These are phyloP conservation scores for Aphelocoma coerulescens DNA, from an alignment of 2,113 vertebrate species.

Conservation along the genomic window DNA sequence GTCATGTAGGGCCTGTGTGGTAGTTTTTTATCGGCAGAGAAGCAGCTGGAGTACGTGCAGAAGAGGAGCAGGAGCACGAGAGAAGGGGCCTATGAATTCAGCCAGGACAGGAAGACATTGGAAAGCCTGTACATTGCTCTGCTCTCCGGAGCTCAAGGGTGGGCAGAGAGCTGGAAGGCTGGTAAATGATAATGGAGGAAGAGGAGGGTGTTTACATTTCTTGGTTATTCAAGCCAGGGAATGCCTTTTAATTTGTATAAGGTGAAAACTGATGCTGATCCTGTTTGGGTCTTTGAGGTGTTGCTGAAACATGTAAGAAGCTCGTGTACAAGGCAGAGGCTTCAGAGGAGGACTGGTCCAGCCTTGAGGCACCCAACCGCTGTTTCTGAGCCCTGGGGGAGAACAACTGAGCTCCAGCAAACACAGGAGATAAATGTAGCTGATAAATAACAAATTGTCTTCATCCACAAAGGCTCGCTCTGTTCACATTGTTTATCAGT, in stretches of 20 bases:
- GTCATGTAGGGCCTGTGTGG: neutral
- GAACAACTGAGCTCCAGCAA: neutral
- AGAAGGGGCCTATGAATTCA: rapidly evolving
- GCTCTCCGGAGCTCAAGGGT: rapidly evolving
- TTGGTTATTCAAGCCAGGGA: neutral
- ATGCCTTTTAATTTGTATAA: neutral
- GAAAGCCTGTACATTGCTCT: rapidly evolving
- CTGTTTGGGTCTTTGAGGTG: neutral
- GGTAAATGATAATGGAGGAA: neutral
- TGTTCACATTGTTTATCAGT: conserved; percentile 8
- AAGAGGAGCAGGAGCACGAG: rapidly evolving
- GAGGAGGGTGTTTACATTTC: neutral
- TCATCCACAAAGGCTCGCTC: neutral
- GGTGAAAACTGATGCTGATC: neutral
- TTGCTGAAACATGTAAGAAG: neutral
- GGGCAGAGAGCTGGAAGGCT: neutral
- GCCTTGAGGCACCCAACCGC: neutral
- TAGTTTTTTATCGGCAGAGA: rapidly evolving
- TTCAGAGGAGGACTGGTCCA: neutral
- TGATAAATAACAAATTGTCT: conserved; percentile 25
- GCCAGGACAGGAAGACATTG: rapidly evolving
- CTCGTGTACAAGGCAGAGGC: neutral
- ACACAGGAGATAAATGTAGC: neutral
- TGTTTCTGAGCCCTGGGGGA: neutral
- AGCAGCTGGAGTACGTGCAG: neutral